Evolutionary conservation across 2,797 vertebrate species (phyloP).

Genomic region (Pangasius krempfi): DNA sequence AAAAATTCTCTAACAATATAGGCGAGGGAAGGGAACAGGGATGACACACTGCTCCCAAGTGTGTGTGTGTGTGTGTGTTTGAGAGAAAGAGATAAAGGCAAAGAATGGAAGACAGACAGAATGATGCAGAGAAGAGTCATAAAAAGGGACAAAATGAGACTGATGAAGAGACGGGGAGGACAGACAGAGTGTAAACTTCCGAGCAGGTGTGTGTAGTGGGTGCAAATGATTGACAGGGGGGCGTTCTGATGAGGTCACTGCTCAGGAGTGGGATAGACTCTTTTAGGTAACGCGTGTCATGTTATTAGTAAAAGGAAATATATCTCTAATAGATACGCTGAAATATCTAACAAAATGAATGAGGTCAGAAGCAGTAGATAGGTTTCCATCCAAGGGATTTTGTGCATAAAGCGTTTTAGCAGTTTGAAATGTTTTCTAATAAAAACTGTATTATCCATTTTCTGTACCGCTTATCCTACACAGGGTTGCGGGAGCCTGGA

Average conservation of each 20-base stretch:
- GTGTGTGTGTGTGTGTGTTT: conserved; percentile 55
- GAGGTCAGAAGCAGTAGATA: background rate
- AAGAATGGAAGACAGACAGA: conserved; percentile 1
- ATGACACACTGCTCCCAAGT: conserved; percentile 57
- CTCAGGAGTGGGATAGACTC: background rate
- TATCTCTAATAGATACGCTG: background rate
- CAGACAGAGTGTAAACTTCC: background rate
- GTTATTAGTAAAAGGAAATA: background rate
- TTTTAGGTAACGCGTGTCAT: background rate
- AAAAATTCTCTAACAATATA: conserved; percentile 40
- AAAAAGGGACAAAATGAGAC: background rate
- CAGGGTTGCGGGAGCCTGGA: too few species aligned
- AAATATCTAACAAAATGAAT: background rate
- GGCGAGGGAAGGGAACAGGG: conserved; percentile 19
- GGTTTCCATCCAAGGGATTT: background rate
- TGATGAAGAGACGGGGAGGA: background rate
- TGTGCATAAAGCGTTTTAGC: background rate
- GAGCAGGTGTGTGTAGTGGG: background rate
- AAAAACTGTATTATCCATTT: too few species aligned
- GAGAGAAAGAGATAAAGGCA: conserved; percentile 32
- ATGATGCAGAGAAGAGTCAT: background rate
- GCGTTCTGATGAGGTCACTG: background rate
- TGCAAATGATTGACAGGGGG: background rate
- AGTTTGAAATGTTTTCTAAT: background rate
- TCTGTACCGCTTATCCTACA: too few species aligned